Conservation (phyloP, 2,113 vertebrate species). For the Alethe castanea region DNA sequence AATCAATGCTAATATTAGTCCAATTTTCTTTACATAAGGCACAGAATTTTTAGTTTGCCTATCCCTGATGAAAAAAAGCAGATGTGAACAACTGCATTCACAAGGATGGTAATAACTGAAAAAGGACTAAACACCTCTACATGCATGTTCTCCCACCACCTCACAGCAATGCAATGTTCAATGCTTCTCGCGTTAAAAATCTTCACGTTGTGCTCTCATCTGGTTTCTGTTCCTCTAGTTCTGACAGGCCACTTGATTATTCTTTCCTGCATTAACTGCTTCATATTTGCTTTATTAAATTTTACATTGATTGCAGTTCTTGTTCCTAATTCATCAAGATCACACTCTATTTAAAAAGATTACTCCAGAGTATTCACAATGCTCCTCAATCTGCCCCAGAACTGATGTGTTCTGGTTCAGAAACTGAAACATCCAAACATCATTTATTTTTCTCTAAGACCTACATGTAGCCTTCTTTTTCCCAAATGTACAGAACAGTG, state of each 20-base stretch:
- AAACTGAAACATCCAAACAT: not conserved
- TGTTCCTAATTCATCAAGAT: slow-evolving; percentile 44
- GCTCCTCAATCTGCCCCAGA: slow-evolving; percentile 13
- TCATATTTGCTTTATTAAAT: slow-evolving; percentile 42
- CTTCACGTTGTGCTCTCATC: not conserved
- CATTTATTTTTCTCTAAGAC: not conserved
- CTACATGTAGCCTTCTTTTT: not conserved
- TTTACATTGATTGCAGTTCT: not conserved
- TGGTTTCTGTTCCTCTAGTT: not conserved
- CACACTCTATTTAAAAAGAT: slow-evolving; percentile 46
- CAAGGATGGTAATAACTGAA: not conserved
- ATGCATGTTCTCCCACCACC: not conserved
- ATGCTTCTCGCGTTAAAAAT: not conserved
- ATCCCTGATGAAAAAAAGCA: not conserved
- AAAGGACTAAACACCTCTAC: not conserved
- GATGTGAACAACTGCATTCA: not conserved
- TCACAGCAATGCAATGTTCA: not conserved
- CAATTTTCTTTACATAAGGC: not conserved
- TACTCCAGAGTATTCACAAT: slow-evolving; percentile 28
- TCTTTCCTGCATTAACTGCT: not conserved
- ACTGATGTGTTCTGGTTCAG: slow-evolving; percentile 23
- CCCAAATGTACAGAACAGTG: not conserved
- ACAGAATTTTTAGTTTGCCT: not conserved
- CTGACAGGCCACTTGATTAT: not conserved
- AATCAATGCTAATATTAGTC: not conserved